Percentiles rank a stretch among this genome's conserved stretches.
Conservation (phyloP, 2,888 invertebrate species). For the Allacma fusca region DNA sequence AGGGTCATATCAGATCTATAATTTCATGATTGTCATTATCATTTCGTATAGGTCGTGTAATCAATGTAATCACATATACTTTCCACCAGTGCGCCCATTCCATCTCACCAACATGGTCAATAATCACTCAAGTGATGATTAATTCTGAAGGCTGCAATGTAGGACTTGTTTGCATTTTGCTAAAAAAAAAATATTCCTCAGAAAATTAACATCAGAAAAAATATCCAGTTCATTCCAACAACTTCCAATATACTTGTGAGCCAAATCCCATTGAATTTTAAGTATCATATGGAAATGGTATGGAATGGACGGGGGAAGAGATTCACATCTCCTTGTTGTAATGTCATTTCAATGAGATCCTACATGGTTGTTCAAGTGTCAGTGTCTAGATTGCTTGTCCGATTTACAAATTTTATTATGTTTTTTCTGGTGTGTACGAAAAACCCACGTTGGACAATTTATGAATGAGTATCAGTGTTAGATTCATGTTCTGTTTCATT, state of each 20-base stretch:
- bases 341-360: no score
- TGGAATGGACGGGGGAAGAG: no score
- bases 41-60: slow-evolving; percentile 1
- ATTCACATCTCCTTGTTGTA: no score
- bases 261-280: background rate
- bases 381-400: no score
- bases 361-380: no score
- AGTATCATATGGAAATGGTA: no score
- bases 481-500: no score
- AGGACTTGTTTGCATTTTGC: background rate
- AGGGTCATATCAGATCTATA: slow-evolving; percentile 4
- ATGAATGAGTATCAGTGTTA: no score
- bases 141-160: background rate
- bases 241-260: background rate
- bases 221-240: background rate
- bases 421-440: no score
- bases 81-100: slow-evolving; percentile 5
- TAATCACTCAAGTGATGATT: slow-evolving; percentile 16
- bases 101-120: slow-evolving; percentile 12
- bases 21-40: slow-evolving; percentile 9
- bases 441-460: no score
- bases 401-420: no score
- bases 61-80: slow-evolving; percentile 8
- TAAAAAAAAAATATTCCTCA: background rate
- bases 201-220: background rate